Evolutionary conservation across 92 coral and sea anemone genomes (phyloP).

Genomic region (Epizoanthus scotinus): DNA sequence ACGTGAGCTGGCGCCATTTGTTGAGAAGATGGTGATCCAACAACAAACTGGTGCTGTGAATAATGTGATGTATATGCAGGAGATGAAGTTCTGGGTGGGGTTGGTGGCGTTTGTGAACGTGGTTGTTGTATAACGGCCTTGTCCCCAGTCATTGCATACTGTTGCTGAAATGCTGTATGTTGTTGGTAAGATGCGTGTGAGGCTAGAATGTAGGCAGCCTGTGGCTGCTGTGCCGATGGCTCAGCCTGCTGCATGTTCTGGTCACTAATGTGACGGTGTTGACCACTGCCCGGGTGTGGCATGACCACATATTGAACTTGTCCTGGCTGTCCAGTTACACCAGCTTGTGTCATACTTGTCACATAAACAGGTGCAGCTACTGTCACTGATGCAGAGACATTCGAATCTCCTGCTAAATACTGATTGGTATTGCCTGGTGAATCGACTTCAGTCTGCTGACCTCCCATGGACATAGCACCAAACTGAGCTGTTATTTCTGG

Average conservation of each 20-base stretch:
- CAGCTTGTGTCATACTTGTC: conserved; percentile 81
- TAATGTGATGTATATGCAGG: conserved; percentile 66
- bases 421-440: conserved; percentile 51
- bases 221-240: conserved; percentile 61
- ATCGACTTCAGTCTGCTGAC: conserved; percentile 70
- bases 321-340: conserved; percentile 76
- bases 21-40: conserved; percentile 53
- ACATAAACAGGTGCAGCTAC: conserved; percentile 76
- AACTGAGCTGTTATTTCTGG: conserved; percentile 85
- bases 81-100: conserved; percentile 89
- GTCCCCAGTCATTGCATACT: conserved; percentile 58
- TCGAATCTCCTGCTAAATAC: conserved; percentile 65
- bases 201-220: conserved; percentile 50
- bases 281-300: conserved; percentile 74
- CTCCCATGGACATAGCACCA: conserved; percentile 73
- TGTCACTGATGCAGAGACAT: conserved; percentile 64
- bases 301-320: conserved; percentile 89
- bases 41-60: conserved; percentile 50
- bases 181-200: conserved; percentile 55
- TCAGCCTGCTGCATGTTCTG: conserved; percentile 56
- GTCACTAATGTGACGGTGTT: conserved; percentile 65
- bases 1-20: conserved; percentile 36
- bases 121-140: conserved; percentile 68
- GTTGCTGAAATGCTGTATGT: conserved; percentile 62
- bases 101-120: conserved; percentile 93